Evolutionary conservation across 2,888 invertebrate genomes (phyloP).

Genomic region (Chrysolina oricalcia): DNA sequence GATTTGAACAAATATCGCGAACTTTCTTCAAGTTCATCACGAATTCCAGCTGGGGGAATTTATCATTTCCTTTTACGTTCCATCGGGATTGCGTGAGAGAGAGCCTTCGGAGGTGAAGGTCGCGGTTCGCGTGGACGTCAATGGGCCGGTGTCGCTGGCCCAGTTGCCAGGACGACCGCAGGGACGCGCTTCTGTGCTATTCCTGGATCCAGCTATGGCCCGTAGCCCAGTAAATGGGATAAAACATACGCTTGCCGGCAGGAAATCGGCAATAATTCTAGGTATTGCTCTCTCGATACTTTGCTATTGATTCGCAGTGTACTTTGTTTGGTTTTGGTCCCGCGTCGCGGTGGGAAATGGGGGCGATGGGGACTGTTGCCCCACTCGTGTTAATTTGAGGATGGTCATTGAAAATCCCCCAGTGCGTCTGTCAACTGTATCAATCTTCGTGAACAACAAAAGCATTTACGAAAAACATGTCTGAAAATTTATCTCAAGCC

Average conservation of each 20-base stretch:
- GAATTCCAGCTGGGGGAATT: slow-evolving; percentile 30
- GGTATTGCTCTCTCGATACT: slow-evolving; percentile 12
- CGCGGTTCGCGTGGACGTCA: slow-evolving; percentile 62
- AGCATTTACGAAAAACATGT: no score
- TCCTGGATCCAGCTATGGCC: slow-evolving; percentile 53
- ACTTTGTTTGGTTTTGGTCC: neutral
- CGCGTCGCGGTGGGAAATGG: neutral
- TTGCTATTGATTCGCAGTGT: slow-evolving; percentile 6
- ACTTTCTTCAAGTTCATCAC: no score
- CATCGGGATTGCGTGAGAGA: slow-evolving; percentile 41
- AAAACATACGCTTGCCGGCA: slow-evolving; percentile 36
- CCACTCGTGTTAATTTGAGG: neutral
- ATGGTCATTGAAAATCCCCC: no score
- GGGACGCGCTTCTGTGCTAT: slow-evolving; percentile 56
- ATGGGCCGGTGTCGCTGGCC: slow-evolving; percentile 60
- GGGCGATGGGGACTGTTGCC: no score
- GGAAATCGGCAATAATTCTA: slow-evolving; percentile 33
- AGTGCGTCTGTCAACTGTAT: no score
- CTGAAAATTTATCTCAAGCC: no score
- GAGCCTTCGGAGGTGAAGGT: slow-evolving; percentile 64
- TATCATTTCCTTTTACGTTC: slow-evolving; percentile 21
- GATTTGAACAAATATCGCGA: no score
- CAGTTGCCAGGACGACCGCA: slow-evolving; percentile 65
- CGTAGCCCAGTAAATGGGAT: slow-evolving; percentile 38
- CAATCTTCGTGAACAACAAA: no score